Conservation (phyloP, 1,140 invertebrate species). For the Papilio helenus region DNA sequence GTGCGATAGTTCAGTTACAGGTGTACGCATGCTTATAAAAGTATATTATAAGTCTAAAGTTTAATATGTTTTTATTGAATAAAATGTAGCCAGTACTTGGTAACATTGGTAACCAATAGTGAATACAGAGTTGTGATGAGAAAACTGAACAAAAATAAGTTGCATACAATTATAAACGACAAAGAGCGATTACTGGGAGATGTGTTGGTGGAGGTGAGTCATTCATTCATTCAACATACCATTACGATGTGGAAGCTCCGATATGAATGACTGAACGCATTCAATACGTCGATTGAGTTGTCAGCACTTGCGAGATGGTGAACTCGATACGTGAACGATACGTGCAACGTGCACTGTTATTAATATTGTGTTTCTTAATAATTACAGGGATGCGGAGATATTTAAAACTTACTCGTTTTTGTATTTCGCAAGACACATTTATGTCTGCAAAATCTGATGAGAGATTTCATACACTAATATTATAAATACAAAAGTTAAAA, state of each 20-base stretch:
- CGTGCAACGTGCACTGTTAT: slow-evolving; percentile 33
- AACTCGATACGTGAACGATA: slow-evolving; percentile 31
- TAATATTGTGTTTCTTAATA: slow-evolving; percentile 34
- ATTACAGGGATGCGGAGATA: slow-evolving; percentile 29
- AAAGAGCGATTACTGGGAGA: slow-evolving; percentile 53
- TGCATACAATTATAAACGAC: slow-evolving; percentile 56
- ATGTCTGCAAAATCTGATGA: background rate
- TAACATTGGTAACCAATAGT: too few relatives aligned
- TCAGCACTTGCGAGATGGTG: slow-evolving; percentile 49
- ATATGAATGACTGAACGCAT: slow-evolving; percentile 54
- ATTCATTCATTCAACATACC: slow-evolving; percentile 55
- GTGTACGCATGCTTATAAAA: too few relatives aligned
- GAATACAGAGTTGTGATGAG: background rate
- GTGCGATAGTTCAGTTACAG: too few relatives aligned
- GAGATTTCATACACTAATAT: background rate
- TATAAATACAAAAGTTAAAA: too few relatives aligned
- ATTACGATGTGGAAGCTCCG: slow-evolving; percentile 52
- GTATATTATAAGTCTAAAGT: too few relatives aligned
- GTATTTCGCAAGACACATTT: background rate
- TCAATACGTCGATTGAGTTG: slow-evolving; percentile 58
- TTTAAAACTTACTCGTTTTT: slow-evolving; percentile 11
- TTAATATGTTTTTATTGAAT: too few relatives aligned
- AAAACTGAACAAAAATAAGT: slow-evolving; percentile 50
- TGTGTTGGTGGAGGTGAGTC: slow-evolving; percentile 47
- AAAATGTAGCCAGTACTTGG: too few relatives aligned